These are phyloP conservation scores for Campaea margaritaria DNA, from an alignment of 2,888 invertebrate species.

Conservation along the genomic window DNA sequence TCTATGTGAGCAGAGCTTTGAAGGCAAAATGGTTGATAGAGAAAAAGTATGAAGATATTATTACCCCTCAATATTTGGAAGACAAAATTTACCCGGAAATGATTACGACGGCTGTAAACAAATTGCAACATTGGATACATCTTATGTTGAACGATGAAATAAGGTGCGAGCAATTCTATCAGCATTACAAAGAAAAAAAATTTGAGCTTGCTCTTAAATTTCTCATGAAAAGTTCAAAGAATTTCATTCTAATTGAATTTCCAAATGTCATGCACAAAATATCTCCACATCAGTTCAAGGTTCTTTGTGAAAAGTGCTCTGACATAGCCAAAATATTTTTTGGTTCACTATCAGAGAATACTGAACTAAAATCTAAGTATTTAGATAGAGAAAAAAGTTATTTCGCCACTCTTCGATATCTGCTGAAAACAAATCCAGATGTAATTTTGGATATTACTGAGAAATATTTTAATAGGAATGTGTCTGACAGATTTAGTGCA, in stretches of 20 bases:
- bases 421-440: constrained; percentile 38
- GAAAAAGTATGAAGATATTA: constrained; percentile 48
- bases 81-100: constrained; percentile 61
- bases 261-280: constrained; percentile 34
- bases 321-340: constrained; percentile 38
- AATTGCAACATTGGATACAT: constrained; percentile 41
- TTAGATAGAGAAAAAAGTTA: constrained; percentile 23
- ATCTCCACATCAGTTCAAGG: constrained; percentile 43
- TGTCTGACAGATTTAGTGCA: constrained; percentile 30
- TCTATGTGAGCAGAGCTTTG: constrained; percentile 67
- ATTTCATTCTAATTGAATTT: constrained; percentile 33
- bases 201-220: constrained; percentile 41
- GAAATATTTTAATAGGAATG: constrained; percentile 37
- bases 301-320: constrained; percentile 41
- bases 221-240: constrained; percentile 34
- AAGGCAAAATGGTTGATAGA: constrained; percentile 65
- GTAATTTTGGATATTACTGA: constrained; percentile 46
- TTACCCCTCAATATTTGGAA: constrained; percentile 66
- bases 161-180: constrained; percentile 42
- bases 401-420: constrained; percentile 30
- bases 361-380: constrained; percentile 25
- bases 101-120: constrained; percentile 55
- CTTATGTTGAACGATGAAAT: constrained; percentile 35
- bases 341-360: constrained; percentile 28
- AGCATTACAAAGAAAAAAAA: constrained; percentile 36